Percentiles rank a stretch among this genome's conserved stretches.
These are phyloP conservation scores for Chionodraco myersi DNA, from an alignment of 2,113 vertebrate genomes.

Conservation along the genomic window DNA sequence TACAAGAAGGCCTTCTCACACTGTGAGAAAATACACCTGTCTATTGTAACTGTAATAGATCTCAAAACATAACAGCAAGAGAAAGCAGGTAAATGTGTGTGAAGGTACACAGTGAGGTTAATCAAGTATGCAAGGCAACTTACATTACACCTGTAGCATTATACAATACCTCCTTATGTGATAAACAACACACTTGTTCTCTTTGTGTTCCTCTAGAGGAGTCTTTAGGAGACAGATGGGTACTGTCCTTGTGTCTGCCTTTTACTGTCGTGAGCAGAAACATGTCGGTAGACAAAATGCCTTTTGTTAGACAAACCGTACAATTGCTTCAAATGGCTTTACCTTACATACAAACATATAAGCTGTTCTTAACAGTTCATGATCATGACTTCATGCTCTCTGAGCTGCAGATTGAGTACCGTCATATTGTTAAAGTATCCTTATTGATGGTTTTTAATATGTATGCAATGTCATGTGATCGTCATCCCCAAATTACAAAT, in stretches of 20 bases:
- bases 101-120: neutral
- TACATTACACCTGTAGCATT: neutral
- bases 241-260: conserved; percentile 18
- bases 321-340: neutral
- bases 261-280: conserved; percentile 16
- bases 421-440: neutral
- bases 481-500: neutral
- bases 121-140: neutral
- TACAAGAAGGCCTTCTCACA: conserved; percentile 23
- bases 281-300: conserved; percentile 1
- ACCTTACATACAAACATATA: neutral
- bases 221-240: conserved; percentile 36
- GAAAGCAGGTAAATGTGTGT: neutral
- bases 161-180: neutral
- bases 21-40: conserved; percentile 5
- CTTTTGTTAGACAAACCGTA: neutral
- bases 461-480: neutral
- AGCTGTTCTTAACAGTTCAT: neutral
- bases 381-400: neutral
- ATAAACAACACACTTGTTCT: neutral
- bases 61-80: neutral
- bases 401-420: neutral
- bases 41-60: neutral
- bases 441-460: neutral
- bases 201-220: neutral